Conservation (phyloP, 1,140 invertebrate species). For the Agrilus planipennis region DNA sequence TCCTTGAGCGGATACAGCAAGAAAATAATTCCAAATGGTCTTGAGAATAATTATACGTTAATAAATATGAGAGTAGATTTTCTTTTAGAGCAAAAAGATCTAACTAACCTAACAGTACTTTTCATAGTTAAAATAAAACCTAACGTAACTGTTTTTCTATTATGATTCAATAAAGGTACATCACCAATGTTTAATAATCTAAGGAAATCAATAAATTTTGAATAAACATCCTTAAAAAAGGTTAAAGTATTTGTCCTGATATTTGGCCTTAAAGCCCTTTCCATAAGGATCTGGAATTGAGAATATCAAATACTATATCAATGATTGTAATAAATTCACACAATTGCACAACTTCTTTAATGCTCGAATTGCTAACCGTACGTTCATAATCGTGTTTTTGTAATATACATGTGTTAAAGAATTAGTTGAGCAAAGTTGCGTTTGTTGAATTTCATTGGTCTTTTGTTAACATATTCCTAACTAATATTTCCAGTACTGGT, state of each 20-base stretch:
- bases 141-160: slow-evolving; percentile 21
- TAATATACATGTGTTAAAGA: slow-evolving; percentile 20
- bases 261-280: slow-evolving; percentile 22
- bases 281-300: slow-evolving; percentile 22
- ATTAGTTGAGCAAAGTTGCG: no score
- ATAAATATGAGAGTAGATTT: slow-evolving; percentile 7
- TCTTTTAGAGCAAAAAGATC: slow-evolving; percentile 13
- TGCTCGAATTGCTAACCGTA: slow-evolving; percentile 21
- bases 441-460: no score
- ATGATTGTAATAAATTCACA: slow-evolving; percentile 18
- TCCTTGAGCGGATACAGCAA: slow-evolving; percentile 18
- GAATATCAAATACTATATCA: slow-evolving; percentile 24
- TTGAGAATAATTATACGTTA: slow-evolving; percentile 31
- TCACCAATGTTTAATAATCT: slow-evolving; percentile 8
- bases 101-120: slow-evolving; percentile 20
- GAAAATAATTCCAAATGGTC: slow-evolving; percentile 34
- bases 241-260: slow-evolving; percentile 11
- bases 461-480: slow-evolving; percentile 4
- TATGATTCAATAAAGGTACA: slow-evolving; percentile 9
- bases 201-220: slow-evolving; percentile 12
- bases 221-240: slow-evolving; percentile 10
- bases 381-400: slow-evolving; percentile 21
- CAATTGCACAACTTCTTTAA: slow-evolving; percentile 18
- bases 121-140: slow-evolving; percentile 23
- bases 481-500: slow-evolving; percentile 4